Conservation (phyloP, 2,797 vertebrate genomes). For the Brachyrhaphis roseni region DNA sequence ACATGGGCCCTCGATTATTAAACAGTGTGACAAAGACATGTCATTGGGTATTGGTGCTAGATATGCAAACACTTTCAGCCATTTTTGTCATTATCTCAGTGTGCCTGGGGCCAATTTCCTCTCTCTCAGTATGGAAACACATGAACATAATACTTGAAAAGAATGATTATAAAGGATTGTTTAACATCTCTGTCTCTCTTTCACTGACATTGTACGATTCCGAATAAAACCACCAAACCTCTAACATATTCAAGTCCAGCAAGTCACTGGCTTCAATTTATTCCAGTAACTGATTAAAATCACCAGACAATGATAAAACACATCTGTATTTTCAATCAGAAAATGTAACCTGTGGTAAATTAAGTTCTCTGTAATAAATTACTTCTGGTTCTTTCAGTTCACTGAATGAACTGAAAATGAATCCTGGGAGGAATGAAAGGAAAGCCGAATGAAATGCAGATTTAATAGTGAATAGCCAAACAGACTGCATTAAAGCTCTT, state of each 20-base stretch:
- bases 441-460: not conserved
- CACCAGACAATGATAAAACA: not conserved
- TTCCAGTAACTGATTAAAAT: not conserved
- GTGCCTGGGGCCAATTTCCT: not conserved
- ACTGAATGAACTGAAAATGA: slow-evolving; percentile 2
- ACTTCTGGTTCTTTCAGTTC: slow-evolving; percentile 6
- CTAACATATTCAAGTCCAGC: not conserved
- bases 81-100: not conserved
- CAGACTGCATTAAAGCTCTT: not conserved
- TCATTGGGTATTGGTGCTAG: not conserved
- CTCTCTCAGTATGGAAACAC: not conserved
- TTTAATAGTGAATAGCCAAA: not conserved
- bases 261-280: not conserved
- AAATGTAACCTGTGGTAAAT: slow-evolving; percentile 8
- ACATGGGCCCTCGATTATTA: not conserved
- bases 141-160: not conserved
- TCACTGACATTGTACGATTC: not conserved
- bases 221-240: not conserved
- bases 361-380: not conserved
- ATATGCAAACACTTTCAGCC: not conserved
- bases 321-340: slow-evolving; percentile 3
- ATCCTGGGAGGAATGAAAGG: not conserved
- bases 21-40: not conserved
- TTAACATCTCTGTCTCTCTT: not conserved
- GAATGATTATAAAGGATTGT: not conserved